Evolutionary conservation across 2,888 invertebrate species (phyloP).

Genomic region (Troides aeacus): DNA sequence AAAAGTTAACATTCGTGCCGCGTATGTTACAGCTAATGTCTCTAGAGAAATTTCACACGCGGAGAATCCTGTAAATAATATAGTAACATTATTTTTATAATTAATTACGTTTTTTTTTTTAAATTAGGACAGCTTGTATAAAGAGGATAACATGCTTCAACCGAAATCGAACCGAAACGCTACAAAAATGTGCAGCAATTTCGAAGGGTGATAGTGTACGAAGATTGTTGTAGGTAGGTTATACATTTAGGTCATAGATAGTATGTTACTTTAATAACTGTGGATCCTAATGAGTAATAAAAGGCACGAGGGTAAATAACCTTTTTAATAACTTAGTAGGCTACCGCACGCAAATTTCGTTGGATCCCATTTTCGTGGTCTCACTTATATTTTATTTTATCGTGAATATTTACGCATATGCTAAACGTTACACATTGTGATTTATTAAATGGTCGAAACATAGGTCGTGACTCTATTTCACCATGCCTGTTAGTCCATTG

Average conservation of each 20-base stretch:
- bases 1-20: slow-evolving; percentile 19
- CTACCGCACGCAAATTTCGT: slow-evolving; percentile 7
- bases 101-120: no score
- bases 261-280: background rate
- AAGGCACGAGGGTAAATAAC: slow-evolving; percentile 16
- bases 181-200: background rate
- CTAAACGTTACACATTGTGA: background rate
- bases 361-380: background rate
- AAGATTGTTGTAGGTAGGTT: background rate
- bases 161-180: background rate
- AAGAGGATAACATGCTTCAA: no score
- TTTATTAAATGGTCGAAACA: no score
- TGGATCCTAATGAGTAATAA: slow-evolving; percentile 16
- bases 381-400: background rate
- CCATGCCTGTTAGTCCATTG: no score
- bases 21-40: slow-evolving; percentile 16
- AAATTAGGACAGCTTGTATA: no score
- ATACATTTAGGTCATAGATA: background rate
- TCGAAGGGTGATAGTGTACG: background rate
- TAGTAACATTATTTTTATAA: background rate
- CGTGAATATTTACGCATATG: background rate
- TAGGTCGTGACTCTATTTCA: no score
- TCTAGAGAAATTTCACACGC: slow-evolving; percentile 7
- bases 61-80: slow-evolving; percentile 4
- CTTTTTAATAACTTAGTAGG: slow-evolving; percentile 18